phyloP scores from a whole-genome alignment of 2,797 vertebrate genomes.

The Chaenodraco wilsoni region DNA sequence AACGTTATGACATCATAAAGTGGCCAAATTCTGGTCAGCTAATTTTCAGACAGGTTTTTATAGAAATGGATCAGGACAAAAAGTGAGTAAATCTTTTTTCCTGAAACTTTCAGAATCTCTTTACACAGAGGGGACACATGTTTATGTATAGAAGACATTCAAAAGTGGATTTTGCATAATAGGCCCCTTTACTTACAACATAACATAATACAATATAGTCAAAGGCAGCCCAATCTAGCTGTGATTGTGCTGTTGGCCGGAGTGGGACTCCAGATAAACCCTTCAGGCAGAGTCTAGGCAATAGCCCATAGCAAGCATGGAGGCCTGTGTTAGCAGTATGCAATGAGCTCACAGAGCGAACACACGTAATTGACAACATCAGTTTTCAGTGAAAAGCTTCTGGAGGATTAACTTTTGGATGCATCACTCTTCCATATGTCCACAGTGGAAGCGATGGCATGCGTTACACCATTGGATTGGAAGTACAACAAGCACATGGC shows the following conservation, averaged over 20 bases:
- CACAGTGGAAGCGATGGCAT: background rate
- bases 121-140: too few species aligned
- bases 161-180: too few species aligned
- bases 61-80: too few species aligned
- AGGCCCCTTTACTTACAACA: too few species aligned
- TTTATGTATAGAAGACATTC: too few species aligned
- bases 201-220: background rate
- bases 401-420: constrained; percentile 2
- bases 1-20: too few species aligned
- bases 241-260: background rate
- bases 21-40: too few species aligned
- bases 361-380: constrained; percentile 1
- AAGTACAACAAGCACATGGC: constrained; percentile 10
- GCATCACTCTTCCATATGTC: background rate
- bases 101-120: too few species aligned
- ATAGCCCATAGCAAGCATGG: background rate
- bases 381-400: background rate
- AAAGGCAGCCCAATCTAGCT: background rate
- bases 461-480: background rate
- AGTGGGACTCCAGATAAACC: background rate
- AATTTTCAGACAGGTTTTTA: too few species aligned
- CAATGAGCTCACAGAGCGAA: constrained; percentile 4
- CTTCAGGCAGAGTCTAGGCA: background rate
- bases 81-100: too few species aligned
- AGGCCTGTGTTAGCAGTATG: background rate